Conservation (phyloP, 2,888 invertebrate genomes). For the Apotomis betuletana region DNA sequence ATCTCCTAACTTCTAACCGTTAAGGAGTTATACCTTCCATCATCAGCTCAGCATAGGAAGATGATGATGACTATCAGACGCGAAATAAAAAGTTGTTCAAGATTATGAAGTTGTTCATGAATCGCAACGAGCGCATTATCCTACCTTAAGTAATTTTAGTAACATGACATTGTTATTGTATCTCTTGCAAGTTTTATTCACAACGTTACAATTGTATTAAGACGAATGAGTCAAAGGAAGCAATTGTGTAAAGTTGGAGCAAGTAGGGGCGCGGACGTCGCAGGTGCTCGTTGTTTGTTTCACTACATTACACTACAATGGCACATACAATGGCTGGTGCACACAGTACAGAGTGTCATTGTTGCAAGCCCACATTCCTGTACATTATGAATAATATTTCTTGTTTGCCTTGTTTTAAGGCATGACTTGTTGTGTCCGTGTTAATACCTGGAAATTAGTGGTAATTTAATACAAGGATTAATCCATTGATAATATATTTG, state of each 20-base stretch:
- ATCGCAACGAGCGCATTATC: too few species aligned
- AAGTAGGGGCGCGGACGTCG: slow-evolving; percentile 44
- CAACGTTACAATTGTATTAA: slow-evolving; percentile 16
- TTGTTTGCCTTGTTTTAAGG: neutral
- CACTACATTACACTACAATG: slow-evolving; percentile 57
- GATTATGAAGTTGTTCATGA: too few species aligned
- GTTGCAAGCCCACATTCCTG: slow-evolving; percentile 44
- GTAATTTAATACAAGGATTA: too few species aligned
- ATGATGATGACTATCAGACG: too few species aligned
- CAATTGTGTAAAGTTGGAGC: slow-evolving; percentile 39
- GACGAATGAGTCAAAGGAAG: slow-evolving; percentile 31
- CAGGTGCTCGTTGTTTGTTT: slow-evolving; percentile 55
- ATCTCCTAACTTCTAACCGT: too few species aligned
- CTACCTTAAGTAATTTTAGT: neutral
- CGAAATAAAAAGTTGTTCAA: too few species aligned
- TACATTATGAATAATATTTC: slow-evolving; percentile 46
- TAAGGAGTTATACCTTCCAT: too few species aligned
- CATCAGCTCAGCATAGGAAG: too few species aligned
- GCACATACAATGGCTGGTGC: slow-evolving; percentile 45
- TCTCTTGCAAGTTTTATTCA: slow-evolving; percentile 3
- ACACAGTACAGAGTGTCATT: slow-evolving; percentile 52
- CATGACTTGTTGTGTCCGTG: too few species aligned
- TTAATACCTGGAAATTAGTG: too few species aligned
- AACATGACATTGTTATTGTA: neutral
- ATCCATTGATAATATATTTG: too few species aligned